These are phyloP conservation scores for Anguilla anguilla DNA, from an alignment of 2,797 vertebrate genomes.

Conservation along the genomic window DNA sequence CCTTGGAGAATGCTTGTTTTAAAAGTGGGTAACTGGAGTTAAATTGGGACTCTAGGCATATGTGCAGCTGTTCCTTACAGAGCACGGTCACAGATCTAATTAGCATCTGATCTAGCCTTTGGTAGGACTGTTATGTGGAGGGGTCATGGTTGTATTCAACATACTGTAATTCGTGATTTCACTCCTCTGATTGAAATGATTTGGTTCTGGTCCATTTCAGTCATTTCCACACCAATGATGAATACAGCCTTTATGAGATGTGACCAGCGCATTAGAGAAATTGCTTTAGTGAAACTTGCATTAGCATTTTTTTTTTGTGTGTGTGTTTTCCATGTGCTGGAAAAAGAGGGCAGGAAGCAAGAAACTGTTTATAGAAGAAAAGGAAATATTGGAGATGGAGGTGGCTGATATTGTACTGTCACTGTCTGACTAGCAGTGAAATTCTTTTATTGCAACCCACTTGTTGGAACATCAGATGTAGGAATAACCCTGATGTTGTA, in stretches of 20 bases:
- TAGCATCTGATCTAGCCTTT: slow-evolving; percentile 45
- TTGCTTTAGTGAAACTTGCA: neutral
- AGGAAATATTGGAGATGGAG: neutral
- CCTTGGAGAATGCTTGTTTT: slow-evolving; percentile 40
- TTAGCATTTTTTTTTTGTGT: neutral
- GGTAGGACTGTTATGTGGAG: slow-evolving; percentile 36
- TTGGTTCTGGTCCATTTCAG: neutral
- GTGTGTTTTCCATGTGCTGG: neutral
- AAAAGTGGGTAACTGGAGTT: slow-evolving; percentile 50
- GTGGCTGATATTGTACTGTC: neutral
- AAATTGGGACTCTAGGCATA: slow-evolving; percentile 46
- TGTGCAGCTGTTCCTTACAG: slow-evolving; percentile 41
- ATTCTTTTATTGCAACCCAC: neutral
- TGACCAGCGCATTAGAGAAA: neutral
- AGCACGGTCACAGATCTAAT: slow-evolving; percentile 40
- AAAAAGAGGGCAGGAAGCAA: neutral
- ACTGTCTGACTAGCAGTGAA: neutral
- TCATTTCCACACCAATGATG: too few species aligned
- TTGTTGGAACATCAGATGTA: too few species aligned
- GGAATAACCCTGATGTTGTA: too few species aligned
- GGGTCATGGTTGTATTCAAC: neutral
- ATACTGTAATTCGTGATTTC: neutral
- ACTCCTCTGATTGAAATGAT: neutral
- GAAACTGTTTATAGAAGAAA: neutral
- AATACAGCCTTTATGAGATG: neutral